Conservation (phyloP, 2,113 vertebrate genomes). For the Hystrix cristata region DNA sequence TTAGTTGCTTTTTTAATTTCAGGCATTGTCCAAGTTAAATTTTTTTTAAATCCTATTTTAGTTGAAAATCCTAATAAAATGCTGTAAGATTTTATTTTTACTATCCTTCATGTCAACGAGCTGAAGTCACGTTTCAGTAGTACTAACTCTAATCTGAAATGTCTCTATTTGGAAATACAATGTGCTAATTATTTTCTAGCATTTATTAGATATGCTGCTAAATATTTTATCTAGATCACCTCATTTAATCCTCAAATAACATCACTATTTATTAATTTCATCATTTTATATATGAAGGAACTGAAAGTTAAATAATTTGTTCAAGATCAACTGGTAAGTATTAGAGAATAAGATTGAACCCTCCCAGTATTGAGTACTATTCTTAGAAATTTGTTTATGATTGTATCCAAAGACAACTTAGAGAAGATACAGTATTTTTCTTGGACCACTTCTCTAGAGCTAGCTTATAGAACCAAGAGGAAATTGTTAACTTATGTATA, state of each 20-base stretch:
- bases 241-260: neutral
- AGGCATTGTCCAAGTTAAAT: neutral
- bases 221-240: neutral
- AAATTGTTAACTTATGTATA: slow-evolving; percentile 35
- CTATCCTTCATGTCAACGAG: neutral
- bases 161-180: neutral
- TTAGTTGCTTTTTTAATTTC: neutral
- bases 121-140: neutral
- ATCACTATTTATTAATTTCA: neutral
- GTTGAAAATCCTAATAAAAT: neutral
- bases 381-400: neutral
- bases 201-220: neutral
- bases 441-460: neutral
- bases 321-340: neutral
- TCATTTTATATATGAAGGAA: neutral
- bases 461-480: neutral
- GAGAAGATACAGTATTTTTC: neutral
- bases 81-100: neutral
- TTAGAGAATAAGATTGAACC: neutral
- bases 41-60: neutral
- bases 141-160: neutral
- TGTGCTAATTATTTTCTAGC: neutral
- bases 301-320: neutral
- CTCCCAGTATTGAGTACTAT: neutral
- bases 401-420: neutral